Evolutionary conservation across 1,140 invertebrate species (phyloP).

Genomic region (Drosophila pallidifrons): DNA sequence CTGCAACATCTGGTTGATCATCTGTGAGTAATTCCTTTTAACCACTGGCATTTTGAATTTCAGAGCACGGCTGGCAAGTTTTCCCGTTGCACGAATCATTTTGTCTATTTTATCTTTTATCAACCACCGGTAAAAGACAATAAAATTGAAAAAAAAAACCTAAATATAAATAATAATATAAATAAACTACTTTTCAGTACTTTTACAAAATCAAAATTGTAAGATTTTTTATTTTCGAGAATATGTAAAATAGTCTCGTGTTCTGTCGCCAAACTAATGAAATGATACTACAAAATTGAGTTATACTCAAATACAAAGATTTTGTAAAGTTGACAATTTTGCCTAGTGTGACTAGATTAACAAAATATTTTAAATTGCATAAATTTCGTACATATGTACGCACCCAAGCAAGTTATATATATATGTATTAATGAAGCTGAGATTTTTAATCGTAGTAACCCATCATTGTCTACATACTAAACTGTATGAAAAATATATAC

Average conservation of each 20-base stretch:
- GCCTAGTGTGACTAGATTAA: constrained; percentile 21
- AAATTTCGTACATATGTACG: background rate
- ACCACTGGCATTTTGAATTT: background rate
- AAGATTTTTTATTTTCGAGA: constrained; percentile 54
- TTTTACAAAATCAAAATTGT: constrained; percentile 22
- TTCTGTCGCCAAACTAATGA: constrained; percentile 62
- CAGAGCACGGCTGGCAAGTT: constrained; percentile 10
- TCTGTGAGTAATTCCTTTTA: constrained; percentile 60
- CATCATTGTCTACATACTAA: no score
- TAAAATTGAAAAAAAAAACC: constrained; percentile 1
- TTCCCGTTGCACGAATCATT: constrained; percentile 55
- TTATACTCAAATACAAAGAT: background rate
- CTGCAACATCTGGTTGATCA: constrained; percentile 77
- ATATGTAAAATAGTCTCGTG: constrained; percentile 60
- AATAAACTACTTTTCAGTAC: constrained; percentile 32
- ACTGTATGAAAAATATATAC: no score
- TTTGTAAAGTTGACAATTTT: background rate
- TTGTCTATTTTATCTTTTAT: constrained; percentile 25
- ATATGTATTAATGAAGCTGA: no score
- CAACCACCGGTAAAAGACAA: constrained; percentile 6
- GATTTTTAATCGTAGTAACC: no score
- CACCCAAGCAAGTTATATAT: no score
- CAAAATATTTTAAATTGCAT: background rate
- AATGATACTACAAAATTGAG: constrained; percentile 39
- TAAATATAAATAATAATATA: background rate